Conservation (phyloP, 2,113 vertebrate genomes). For the Meriones unguiculatus region DNA sequence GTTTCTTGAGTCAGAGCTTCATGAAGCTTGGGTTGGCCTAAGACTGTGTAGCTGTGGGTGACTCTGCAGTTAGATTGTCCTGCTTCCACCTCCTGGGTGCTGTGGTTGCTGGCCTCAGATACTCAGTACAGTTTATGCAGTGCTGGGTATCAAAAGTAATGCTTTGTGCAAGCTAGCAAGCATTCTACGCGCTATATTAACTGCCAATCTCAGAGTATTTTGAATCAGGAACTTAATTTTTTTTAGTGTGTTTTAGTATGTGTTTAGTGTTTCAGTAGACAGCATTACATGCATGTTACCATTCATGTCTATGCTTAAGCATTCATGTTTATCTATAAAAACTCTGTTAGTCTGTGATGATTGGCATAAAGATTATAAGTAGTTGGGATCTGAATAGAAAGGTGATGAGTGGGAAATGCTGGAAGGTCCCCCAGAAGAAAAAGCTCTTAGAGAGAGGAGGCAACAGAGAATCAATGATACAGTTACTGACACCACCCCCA, state of each 20-base stretch:
- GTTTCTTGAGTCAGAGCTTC: background rate
- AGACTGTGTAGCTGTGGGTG: background rate
- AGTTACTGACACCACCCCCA: background rate
- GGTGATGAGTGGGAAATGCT: background rate
- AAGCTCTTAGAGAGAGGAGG: background rate
- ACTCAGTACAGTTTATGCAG: background rate
- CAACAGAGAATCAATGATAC: background rate
- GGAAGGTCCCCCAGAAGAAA: background rate
- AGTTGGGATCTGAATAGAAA: background rate
- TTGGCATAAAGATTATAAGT: background rate
- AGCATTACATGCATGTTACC: background rate
- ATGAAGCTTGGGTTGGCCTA: background rate
- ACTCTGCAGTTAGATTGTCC: background rate
- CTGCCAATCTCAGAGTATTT: background rate
- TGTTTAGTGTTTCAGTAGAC: background rate
- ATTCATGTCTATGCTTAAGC: background rate
- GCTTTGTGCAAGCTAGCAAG: background rate
- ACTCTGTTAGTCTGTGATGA: background rate
- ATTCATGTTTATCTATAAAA: background rate
- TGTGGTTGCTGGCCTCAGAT: accelerated
- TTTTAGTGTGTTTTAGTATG: background rate
- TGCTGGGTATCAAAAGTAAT: no score
- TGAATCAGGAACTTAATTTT: background rate
- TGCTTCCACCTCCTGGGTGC: background rate
- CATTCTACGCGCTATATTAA: background rate